Evolutionary conservation across 1,140 invertebrate species (phyloP), one percentile per base, ranked within the genome.

Genomic region (Hypsibius dujardini): DNA sequence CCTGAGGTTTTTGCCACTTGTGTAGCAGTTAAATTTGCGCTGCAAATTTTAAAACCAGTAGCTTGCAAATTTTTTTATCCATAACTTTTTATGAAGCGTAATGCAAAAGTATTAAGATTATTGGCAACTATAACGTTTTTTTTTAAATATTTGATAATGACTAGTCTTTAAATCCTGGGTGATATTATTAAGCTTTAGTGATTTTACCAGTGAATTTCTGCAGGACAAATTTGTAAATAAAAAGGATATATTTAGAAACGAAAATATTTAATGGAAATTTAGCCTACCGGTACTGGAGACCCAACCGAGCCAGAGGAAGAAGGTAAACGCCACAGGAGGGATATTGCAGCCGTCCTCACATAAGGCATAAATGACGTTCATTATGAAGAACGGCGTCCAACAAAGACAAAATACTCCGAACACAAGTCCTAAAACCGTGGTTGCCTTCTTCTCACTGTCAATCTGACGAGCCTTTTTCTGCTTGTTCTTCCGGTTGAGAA

Each of bases 381-480:
- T 74, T 59, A 76, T 75, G 73, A 80, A 81, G 72, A 80, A 80
- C 42, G 79, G 79, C 1, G 77, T 78, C 79, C 79, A 80, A 62
- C 78, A 73, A 1, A 78, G 72, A 0, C 79, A 76, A 74, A 80
- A 80, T 1, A 79, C 77, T 45, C 73, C 73, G 73, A 80, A 80
- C 42, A 80, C 79, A 59, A 80, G 80, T 7, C 78, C 78, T 40
- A 80, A 72, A 28, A 80, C 79, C 74, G 79, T 74, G 76, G 45
- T 77, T 75, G 56, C 79, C 77, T 74, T 80, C 70, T 75, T 76
- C 73, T 80, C 79, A 72, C 80, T 80, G 45, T 67, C 62, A 45
- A 67, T 45, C 42, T 67, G 12, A 12, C 45, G 12, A 42, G 62
- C 62, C 7, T 45, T 67, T 3, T 15, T 12, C 62, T 67, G 12